phyloP scores from a whole-genome alignment of 2,888 invertebrate species.

The Norana najaformis region DNA sequence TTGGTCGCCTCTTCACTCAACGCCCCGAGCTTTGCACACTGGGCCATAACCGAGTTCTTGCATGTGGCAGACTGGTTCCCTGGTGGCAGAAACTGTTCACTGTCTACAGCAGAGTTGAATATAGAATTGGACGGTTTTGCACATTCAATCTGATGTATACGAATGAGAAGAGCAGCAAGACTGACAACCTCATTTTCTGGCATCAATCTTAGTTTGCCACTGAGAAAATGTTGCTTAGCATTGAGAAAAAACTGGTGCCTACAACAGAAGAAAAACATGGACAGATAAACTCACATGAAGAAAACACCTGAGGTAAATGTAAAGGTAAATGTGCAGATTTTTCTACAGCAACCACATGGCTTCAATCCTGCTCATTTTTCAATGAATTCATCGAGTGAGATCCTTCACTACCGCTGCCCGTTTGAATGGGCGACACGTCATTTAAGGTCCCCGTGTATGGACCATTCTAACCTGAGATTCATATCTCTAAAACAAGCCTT shows the following conservation, averaged over 20 bases:
- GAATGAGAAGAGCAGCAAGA: conserved; percentile 78
- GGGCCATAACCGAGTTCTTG: background rate
- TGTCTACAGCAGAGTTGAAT: background rate
- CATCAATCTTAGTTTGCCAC: conserved; percentile 72
- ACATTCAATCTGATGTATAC: conserved; percentile 60
- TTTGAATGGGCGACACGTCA: too few relatives aligned
- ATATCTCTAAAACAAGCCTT: background rate
- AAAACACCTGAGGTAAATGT: too few relatives aligned
- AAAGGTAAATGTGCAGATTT: too few relatives aligned
- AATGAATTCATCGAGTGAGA: too few relatives aligned
- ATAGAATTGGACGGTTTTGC: background rate
- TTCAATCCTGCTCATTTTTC: too few relatives aligned
- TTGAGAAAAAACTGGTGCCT: conserved; percentile 83
- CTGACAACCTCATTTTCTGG: conserved; percentile 74
- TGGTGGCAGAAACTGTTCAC: conserved; percentile 20
- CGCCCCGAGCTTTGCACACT: background rate
- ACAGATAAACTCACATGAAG: background rate
- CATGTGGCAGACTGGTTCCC: conserved; percentile 17
- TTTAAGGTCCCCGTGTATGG: too few relatives aligned
- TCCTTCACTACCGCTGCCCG: too few relatives aligned
- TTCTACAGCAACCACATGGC: too few relatives aligned
- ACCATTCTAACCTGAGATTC: too few relatives aligned
- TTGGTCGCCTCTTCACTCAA: background rate
- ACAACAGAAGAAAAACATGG: conserved; percentile 28
- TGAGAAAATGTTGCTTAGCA: conserved; percentile 74